phyloP scores from a whole-genome alignment of 2,888 invertebrate species.

The Plebejus melissa region DNA sequence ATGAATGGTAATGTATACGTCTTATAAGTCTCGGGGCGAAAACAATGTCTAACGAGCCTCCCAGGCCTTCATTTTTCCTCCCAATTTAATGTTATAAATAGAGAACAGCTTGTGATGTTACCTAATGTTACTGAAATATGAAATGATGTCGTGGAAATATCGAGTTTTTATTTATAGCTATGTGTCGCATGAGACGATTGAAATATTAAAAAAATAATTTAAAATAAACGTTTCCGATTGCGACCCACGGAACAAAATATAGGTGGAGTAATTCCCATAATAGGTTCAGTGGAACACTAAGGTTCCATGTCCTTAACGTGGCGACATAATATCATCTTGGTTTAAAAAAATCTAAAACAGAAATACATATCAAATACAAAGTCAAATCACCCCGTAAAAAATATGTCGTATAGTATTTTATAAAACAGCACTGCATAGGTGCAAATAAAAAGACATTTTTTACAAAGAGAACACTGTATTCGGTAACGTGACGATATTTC shows the following conservation, averaged over 20 bases:
- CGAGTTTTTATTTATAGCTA: background rate
- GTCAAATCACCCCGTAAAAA: background rate
- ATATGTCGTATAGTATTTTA: background rate
- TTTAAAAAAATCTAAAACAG: no score
- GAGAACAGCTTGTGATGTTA: background rate
- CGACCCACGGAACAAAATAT: no score
- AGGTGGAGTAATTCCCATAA: no score
- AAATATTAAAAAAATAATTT: no score
- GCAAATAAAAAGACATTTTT: background rate
- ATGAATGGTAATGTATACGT: slow-evolving; percentile 62
- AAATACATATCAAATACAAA: background rate
- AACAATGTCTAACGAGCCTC: slow-evolving; percentile 53
- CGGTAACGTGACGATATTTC: background rate
- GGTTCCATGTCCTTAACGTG: no score
- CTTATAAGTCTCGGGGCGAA: slow-evolving; percentile 51
- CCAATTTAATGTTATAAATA: slow-evolving; percentile 45
- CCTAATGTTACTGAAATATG: background rate
- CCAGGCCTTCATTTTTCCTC: slow-evolving; percentile 55
- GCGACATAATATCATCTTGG: no score
- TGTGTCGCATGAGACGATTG: no score
- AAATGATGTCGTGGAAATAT: background rate
- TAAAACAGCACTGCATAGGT: background rate
- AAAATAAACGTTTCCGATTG: no score
- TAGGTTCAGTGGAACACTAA: no score
- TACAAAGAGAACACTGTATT: background rate